phyloP scores from a whole-genome alignment of 2,113 vertebrate genomes.

The Meriones unguiculatus region DNA sequence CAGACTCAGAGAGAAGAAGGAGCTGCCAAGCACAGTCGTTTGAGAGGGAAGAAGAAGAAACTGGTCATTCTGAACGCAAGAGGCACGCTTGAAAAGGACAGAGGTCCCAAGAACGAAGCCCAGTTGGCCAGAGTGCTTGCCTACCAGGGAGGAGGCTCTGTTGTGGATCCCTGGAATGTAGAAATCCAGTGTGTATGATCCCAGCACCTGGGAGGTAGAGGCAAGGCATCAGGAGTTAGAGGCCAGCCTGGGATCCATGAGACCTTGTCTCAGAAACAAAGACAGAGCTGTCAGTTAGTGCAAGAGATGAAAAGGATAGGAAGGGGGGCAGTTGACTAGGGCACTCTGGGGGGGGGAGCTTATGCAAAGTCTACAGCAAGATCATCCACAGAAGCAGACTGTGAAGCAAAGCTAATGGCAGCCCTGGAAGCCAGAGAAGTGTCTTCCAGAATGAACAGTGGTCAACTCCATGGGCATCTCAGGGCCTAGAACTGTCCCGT shows the following conservation, averaged over 20 bases:
- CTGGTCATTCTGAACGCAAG: neutral
- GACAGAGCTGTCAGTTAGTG: neutral
- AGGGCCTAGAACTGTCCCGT: neutral
- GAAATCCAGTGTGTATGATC: neutral
- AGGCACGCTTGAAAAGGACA: neutral
- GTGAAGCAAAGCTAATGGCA: neutral
- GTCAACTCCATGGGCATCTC: neutral
- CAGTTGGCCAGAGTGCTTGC: neutral
- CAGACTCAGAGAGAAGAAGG: neutral
- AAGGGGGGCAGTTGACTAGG: fast-evolving
- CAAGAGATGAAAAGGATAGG: neutral
- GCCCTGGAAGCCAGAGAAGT: neutral
- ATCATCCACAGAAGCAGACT: neutral
- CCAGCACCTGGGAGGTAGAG: neutral
- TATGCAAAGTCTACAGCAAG: neutral
- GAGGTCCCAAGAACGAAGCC: neutral
- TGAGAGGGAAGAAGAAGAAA: neutral
- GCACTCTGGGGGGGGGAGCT: neutral
- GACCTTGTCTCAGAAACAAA: neutral
- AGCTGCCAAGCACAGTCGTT: neutral
- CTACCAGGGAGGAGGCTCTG: neutral
- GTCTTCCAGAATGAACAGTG: neutral
- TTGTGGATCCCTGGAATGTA: neutral
- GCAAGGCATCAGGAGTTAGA: neutral
- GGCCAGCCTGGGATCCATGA: neutral